These are phyloP conservation scores for Tangara arthus DNA, from an alignment of 2,797 vertebrate species.

Conservation along the genomic window DNA sequence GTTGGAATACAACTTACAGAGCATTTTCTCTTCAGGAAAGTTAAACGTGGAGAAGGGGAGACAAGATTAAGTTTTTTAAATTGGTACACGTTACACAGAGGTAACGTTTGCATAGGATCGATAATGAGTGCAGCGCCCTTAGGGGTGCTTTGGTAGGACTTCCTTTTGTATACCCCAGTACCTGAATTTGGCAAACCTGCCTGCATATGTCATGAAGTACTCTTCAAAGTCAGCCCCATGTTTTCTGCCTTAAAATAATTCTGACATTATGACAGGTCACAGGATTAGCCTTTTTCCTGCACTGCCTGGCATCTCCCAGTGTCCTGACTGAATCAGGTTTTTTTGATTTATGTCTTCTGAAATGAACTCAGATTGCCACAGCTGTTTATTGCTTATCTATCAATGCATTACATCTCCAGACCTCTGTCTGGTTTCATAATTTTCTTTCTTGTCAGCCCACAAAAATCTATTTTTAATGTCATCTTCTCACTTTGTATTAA, in stretches of 20 bases:
- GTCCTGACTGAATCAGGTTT: not conserved
- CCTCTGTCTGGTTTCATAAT: not conserved
- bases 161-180: not conserved
- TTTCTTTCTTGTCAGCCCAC: not conserved
- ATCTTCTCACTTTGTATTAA: not conserved
- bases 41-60: not conserved
- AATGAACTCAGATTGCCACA: not conserved
- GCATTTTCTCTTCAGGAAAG: not conserved
- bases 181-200: not conserved
- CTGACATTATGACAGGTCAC: not conserved
- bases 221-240: not conserved
- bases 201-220: not conserved
- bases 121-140: not conserved
- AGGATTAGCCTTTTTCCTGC: not conserved
- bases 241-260: not conserved
- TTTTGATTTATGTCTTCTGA: not conserved
- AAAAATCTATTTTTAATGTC: conserved; percentile 17
- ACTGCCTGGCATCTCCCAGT: not conserved
- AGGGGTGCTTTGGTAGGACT: not conserved
- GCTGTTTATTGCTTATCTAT: not conserved
- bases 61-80: not conserved
- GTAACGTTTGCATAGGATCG: not conserved
- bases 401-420: not conserved
- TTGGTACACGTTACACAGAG: too few relatives aligned
- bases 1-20: not conserved